phyloP scores from a whole-genome alignment of 2,113 vertebrate genomes.

The Neolamprologus devosi region DNA sequence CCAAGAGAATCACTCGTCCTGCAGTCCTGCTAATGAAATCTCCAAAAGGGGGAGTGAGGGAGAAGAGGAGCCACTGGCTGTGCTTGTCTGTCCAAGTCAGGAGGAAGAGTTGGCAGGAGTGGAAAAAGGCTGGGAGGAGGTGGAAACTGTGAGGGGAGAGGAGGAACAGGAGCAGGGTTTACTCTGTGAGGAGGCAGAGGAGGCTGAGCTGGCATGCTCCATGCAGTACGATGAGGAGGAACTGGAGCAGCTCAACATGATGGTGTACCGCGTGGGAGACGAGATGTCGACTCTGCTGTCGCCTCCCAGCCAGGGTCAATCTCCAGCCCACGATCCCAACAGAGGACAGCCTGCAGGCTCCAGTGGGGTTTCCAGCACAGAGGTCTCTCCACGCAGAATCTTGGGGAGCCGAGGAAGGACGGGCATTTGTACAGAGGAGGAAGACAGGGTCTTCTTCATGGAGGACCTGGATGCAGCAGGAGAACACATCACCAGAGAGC shows the following conservation, averaged over 20 bases:
- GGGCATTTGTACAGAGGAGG: slow-evolving; percentile 69
- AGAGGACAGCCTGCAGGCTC: slow-evolving; percentile 32
- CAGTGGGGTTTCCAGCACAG: slow-evolving; percentile 65
- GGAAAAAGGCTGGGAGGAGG: slow-evolving; percentile 77
- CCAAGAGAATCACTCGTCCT: slow-evolving; percentile 44
- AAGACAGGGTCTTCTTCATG: slow-evolving; percentile 92
- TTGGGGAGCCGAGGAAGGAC: slow-evolving; percentile 23
- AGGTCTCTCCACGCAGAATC: slow-evolving; percentile 74
- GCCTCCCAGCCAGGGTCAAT: slow-evolving; percentile 85
- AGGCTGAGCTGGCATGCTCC: slow-evolving; percentile 90
- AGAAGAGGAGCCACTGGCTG: slow-evolving; percentile 34
- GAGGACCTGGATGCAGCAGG: slow-evolving; percentile 82
- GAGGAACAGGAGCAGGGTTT: slow-evolving; percentile 75
- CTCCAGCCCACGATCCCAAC: slow-evolving; percentile 73
- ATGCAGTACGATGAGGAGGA: slow-evolving; percentile 98
- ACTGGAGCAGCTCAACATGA: slow-evolving; percentile 88
- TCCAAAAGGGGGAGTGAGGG: not conserved
- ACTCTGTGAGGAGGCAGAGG: slow-evolving; percentile 78
- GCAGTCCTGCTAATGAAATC: slow-evolving; percentile 20
- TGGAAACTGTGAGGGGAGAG: slow-evolving; percentile 63
- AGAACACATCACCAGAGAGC: slow-evolving; percentile 62
- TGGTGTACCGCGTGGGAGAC: slow-evolving; percentile 90
- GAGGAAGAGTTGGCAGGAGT: slow-evolving; percentile 72
- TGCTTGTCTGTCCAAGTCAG: slow-evolving; percentile 52
- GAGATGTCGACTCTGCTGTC: slow-evolving; percentile 95